These are phyloP conservation scores for Scaptomyza hsui DNA, from an alignment of 1,140 invertebrate species.

Conservation along the genomic window DNA sequence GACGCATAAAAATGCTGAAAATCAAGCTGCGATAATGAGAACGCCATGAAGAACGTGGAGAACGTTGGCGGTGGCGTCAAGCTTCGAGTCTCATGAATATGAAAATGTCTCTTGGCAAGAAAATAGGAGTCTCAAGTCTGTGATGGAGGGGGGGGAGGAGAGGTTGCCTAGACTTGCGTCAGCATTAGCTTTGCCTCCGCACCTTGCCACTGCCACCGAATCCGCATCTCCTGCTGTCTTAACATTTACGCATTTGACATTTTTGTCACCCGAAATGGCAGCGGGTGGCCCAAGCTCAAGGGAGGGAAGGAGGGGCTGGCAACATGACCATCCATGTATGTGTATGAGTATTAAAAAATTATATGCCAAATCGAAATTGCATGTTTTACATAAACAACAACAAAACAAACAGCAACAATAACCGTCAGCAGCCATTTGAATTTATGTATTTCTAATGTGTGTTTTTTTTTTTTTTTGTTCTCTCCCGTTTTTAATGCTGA, in stretches of 20 bases:
- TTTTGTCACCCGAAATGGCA: slow-evolving; percentile 77
- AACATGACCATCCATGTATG: background rate
- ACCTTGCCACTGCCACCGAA: background rate
- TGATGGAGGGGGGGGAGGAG: background rate
- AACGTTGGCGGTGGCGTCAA: background rate
- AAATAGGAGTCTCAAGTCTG: slow-evolving; percentile 15
- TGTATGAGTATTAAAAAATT: slow-evolving; percentile 77
- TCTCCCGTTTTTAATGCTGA: slow-evolving; percentile 31
- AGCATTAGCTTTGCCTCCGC: slow-evolving; percentile 25
- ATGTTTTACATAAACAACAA: slow-evolving; percentile 75
- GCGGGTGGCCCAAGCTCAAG: slow-evolving; percentile 46
- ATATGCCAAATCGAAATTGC: slow-evolving; percentile 82
- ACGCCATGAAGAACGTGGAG: slow-evolving; percentile 4
- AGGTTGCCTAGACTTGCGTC: slow-evolving; percentile 45
- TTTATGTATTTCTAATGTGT: slow-evolving; percentile 66
- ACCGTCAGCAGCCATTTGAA: slow-evolving; percentile 42
- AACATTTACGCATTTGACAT: slow-evolving; percentile 71
- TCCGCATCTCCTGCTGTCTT: slow-evolving; percentile 44
- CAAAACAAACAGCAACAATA: slow-evolving; percentile 35
- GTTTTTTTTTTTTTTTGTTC: slow-evolving; percentile 26
- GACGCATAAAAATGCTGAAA: slow-evolving; percentile 66
- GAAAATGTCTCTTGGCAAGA: slow-evolving; percentile 64
- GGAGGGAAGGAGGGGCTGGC: background rate
- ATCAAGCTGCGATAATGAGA: slow-evolving; percentile 62
- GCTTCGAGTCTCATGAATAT: slow-evolving; percentile 70